phyloP scores from a whole-genome alignment of 2,797 vertebrate species.

The Alouatta caraya region DNA sequence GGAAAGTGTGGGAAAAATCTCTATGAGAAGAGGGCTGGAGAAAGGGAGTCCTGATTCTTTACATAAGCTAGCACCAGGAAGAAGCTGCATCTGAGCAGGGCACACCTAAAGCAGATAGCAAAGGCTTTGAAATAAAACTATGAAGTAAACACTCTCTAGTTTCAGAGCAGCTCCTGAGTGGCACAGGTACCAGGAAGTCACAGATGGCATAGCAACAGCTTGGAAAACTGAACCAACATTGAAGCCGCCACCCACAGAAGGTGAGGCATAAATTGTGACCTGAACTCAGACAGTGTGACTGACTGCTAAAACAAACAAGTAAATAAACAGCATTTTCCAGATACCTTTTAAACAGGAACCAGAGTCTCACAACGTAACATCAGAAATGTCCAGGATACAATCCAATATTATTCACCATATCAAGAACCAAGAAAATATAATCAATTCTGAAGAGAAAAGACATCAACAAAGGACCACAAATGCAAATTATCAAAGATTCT shows the following conservation, averaged over 20 bases:
- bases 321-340: neutral
- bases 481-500: neutral
- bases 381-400: neutral
- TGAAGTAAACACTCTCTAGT: neutral
- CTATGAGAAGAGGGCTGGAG: neutral
- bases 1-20: neutral
- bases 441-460: neutral
- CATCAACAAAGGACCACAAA: neutral
- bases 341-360: neutral
- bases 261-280: neutral
- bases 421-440: neutral
- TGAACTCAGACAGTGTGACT: neutral
- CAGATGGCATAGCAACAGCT: neutral
- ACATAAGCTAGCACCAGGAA: neutral
- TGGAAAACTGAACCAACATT: neutral
- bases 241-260: neutral
- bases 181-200: neutral
- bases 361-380: neutral
- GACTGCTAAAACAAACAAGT: neutral
- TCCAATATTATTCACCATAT: neutral
- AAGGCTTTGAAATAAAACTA: neutral
- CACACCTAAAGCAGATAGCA: neutral
- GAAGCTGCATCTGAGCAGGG: too few relatives aligned
- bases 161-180: neutral
- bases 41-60: neutral